These are phyloP conservation scores for Procavia capensis DNA, from an alignment of 2,113 vertebrate species.

Conservation along the genomic window DNA sequence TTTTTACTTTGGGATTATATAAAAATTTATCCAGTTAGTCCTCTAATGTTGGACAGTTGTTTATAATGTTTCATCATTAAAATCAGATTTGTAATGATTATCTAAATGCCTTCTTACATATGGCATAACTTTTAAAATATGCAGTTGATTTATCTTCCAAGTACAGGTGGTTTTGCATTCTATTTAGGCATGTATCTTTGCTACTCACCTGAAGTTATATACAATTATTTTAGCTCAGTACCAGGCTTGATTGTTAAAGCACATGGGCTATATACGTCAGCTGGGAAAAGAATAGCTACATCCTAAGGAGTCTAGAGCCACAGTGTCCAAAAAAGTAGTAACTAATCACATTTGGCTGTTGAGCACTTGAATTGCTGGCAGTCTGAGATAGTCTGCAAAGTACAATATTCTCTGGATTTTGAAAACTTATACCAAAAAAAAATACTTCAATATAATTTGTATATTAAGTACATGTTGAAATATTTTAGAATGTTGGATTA, in stretches of 20 bases:
- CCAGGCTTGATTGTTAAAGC: background rate
- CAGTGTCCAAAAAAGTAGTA: background rate
- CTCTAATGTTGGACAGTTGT: background rate
- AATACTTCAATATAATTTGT: background rate
- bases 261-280: background rate
- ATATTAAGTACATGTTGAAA: background rate
- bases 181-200: background rate
- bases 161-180: background rate
- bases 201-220: background rate
- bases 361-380: background rate
- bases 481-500: background rate
- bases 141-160: conserved; percentile 19
- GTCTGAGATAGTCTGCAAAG: background rate
- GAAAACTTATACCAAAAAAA: too few species aligned
- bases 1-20: background rate
- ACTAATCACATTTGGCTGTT: background rate
- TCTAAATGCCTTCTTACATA: conserved; percentile 12
- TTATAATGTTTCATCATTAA: conserved; percentile 19
- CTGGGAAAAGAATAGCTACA: background rate
- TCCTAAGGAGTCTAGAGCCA: background rate
- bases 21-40: background rate
- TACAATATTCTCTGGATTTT: background rate
- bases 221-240: background rate
- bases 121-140: background rate
- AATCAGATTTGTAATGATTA: conserved; percentile 14